Evolutionary conservation across 2,797 vertebrate species (phyloP).

Genomic region (Antennarius maculatus): DNA sequence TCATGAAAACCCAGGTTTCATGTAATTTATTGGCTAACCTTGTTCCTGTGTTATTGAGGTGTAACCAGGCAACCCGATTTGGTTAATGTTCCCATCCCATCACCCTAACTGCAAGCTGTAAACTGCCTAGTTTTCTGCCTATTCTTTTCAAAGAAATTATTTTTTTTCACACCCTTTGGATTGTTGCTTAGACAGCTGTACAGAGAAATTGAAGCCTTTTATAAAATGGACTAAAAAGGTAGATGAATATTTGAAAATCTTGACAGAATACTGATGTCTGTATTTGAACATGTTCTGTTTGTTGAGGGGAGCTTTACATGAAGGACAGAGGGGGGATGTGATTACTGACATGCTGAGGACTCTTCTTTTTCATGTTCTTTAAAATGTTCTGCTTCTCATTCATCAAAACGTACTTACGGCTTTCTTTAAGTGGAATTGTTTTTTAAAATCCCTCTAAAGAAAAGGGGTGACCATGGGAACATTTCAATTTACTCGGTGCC

Average conservation of each 20-base stretch:
- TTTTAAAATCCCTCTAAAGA: conserved; percentile 38
- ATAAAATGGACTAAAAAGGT: conserved; percentile 4
- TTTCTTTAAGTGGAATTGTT: conserved; percentile 1
- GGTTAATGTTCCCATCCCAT: conserved; percentile 31
- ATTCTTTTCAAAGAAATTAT: background rate
- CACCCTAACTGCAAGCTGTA: conserved; percentile 14
- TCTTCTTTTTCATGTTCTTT: background rate
- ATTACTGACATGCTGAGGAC: background rate
- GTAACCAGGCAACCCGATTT: conserved; percentile 55
- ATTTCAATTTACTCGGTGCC: conserved; percentile 45
- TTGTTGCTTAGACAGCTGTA: background rate
- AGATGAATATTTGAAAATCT: background rate
- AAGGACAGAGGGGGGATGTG: background rate
- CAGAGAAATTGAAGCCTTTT: conserved; percentile 2
- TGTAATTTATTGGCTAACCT: conserved; percentile 67
- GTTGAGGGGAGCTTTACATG: background rate
- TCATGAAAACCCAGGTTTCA: conserved; percentile 34
- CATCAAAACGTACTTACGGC: background rate
- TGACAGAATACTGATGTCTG: background rate
- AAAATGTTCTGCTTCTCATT: background rate
- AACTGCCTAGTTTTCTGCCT: conserved; percentile 3
- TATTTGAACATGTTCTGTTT: conserved; percentile 4
- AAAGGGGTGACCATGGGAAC: conserved; percentile 20
- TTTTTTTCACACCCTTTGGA: conserved; percentile 8
- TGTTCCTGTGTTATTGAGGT: conserved; percentile 71